Conservation (phyloP, 2,113 vertebrate species). For the Paralichthys olivaceus region DNA sequence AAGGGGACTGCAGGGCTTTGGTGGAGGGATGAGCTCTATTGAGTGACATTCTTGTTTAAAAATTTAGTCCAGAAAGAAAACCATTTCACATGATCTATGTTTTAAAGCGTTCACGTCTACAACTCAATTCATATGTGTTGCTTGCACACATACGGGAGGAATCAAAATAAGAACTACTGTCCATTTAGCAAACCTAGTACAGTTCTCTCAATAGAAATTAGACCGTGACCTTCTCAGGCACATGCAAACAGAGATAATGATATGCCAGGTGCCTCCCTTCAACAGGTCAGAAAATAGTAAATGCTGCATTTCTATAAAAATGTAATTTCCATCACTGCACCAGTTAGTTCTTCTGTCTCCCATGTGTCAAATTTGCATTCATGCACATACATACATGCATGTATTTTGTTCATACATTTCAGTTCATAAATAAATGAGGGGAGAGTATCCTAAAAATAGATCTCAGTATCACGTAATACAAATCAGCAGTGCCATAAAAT, state of each 20-base stretch:
- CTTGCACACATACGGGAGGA: not conserved
- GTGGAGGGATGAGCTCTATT: too few relatives aligned
- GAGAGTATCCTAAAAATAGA: not conserved
- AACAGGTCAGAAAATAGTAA: not conserved
- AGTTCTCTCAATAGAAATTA: not conserved
- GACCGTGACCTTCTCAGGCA: not conserved
- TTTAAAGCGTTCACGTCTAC: not conserved
- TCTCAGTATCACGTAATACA: too few relatives aligned
- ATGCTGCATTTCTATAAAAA: not conserved
- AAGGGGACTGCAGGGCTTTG: too few relatives aligned
- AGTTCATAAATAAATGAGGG: not conserved
- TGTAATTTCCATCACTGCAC: not conserved
- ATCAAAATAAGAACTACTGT: not conserved
- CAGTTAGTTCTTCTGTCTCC: not conserved
- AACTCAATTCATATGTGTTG: not conserved
- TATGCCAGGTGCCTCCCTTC: not conserved
- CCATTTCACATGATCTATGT: not conserved
- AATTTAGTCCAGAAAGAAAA: not conserved
- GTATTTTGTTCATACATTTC: not conserved
- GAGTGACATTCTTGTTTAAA: not conserved
- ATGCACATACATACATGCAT: slow-evolving; percentile 9
- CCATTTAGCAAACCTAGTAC: not conserved
- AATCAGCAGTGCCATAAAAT: too few relatives aligned
- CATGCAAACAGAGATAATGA: not conserved
- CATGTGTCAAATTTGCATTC: slow-evolving; percentile 14